These are phyloP conservation scores for Sternotherus odoratus DNA, from an alignment of 2,797 vertebrate genomes.

Conservation along the genomic window DNA sequence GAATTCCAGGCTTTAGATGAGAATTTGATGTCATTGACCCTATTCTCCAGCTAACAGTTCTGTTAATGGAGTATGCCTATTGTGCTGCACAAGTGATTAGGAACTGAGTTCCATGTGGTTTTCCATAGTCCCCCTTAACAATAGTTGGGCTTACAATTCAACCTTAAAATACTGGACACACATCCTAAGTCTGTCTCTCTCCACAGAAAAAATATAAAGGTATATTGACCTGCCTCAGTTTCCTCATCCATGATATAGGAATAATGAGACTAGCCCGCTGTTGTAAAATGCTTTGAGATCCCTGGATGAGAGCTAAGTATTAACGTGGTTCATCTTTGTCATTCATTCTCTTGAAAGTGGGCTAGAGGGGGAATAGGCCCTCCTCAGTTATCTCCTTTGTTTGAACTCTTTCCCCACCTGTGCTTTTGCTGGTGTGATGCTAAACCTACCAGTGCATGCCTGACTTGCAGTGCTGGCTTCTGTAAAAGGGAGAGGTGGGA, in stretches of 20 bases:
- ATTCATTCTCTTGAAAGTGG: neutral
- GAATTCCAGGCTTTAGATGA: neutral
- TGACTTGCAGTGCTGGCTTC: neutral
- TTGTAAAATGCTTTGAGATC: slow-evolving; percentile 14
- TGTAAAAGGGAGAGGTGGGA: slow-evolving; percentile 23
- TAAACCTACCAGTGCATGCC: neutral
- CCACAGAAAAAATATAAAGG: neutral
- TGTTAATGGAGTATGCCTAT: neutral
- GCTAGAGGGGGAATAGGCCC: neutral
- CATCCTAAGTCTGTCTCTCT: neutral
- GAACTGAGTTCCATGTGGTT: neutral
- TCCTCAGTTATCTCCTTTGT: neutral
- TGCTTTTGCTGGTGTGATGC: accelerated
- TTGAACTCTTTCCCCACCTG: neutral
- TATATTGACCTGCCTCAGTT: slow-evolving; percentile 46
- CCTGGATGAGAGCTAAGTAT: neutral
- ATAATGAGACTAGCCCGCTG: slow-evolving; percentile 46
- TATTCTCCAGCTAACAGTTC: neutral
- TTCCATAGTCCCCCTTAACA: neutral
- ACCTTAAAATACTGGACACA: neutral
- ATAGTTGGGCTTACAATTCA: neutral
- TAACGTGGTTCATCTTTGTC: slow-evolving; percentile 28
- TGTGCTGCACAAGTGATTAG: neutral
- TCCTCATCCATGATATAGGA: slow-evolving; percentile 30
- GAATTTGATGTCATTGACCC: neutral